Evolutionary conservation across 2,888 invertebrate genomes (phyloP).

Genomic region (Tiliacea citrago): DNA sequence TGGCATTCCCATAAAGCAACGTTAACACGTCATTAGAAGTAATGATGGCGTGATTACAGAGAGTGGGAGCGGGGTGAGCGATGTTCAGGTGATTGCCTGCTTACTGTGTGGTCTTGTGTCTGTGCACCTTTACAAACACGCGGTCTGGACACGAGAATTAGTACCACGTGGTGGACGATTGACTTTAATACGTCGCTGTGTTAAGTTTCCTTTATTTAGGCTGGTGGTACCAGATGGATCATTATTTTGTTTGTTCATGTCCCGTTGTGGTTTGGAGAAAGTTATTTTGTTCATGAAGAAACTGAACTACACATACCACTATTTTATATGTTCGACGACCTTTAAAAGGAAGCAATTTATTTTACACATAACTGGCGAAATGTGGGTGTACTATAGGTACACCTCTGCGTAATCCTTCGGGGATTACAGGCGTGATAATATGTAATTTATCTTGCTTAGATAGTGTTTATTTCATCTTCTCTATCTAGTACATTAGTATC

Average conservation of each 20-base stretch:
- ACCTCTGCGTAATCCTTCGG: too few species aligned
- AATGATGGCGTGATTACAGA: slow-evolving; percentile 90
- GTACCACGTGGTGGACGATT: slow-evolving; percentile 79
- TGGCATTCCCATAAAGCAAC: slow-evolving; percentile 91
- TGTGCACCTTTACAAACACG: slow-evolving; percentile 83
- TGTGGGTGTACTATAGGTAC: too few species aligned
- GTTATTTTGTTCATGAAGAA: neutral
- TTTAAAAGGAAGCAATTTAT: neutral
- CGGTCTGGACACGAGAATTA: slow-evolving; percentile 74
- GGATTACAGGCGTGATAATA: too few species aligned
- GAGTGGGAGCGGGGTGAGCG: slow-evolving; percentile 84
- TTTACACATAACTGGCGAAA: too few species aligned
- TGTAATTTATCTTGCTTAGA: neutral
- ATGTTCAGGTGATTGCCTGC: slow-evolving; percentile 86
- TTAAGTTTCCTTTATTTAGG: slow-evolving; percentile 55
- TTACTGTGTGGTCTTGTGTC: slow-evolving; percentile 86
- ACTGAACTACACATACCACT: neutral
- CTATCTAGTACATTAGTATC: neutral
- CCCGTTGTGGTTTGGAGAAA: slow-evolving; percentile 47
- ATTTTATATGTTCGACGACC: neutral
- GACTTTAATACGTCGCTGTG: slow-evolving; percentile 68
- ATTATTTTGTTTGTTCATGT: slow-evolving; percentile 50
- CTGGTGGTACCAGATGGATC: slow-evolving; percentile 46
- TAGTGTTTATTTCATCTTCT: neutral
- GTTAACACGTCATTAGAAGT: slow-evolving; percentile 91